Base-by-base conservation (phyloP, 1,140 invertebrate genomes). In the Agrypnia vestita region DNA sequence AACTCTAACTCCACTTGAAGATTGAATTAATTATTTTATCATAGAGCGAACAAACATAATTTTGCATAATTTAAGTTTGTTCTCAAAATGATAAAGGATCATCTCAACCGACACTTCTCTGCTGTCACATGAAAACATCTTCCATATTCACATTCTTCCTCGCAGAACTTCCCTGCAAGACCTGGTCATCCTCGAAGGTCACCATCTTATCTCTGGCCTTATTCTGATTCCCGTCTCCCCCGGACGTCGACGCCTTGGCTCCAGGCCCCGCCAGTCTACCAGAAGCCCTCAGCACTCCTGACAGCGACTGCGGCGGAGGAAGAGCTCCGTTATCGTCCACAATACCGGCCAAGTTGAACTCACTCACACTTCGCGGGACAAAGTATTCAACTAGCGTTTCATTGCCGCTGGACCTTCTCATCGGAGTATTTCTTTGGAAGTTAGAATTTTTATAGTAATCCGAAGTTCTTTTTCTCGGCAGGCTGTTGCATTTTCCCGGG, bases 361-460 rank as follows among this genome's bases (percentile, higher is more conserved):
- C 95, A 85, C 94, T 95, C 25, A 95, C 91, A 87, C 94, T 95
- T 74, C 95, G 90, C 59, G 95, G 95, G 72, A 95, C 94, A 86
- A 95, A 96, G 85, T 96, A 95, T 84, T 96, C 95, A 53, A 95
- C 91, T 72, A 94, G 91, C 43, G 92, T 87, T 67, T 94, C 92
- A 64, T 89, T 89, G 72, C 91, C 92, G 3, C 92, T 92, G 15
- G 92, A 93, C 8, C 93, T 90, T 12, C 93, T 89, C 17, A 91
- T 89, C 12, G 92, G 92, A 4, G 92, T 91, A 76, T 92, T 92
- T 9, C 93, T 90, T 79, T 93, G 92, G 83, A 94, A 94, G 76
- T 87, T 86, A 17, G 87, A 87, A 62, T 87, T 87, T 11, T 85
- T 87, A 25, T 85, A 82, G 21, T 87, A 84, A 9, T 84, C 81